These are phyloP conservation scores for Caenorhabditis latens DNA, from an alignment of 1,140 invertebrate species.

Conservation along the genomic window DNA sequence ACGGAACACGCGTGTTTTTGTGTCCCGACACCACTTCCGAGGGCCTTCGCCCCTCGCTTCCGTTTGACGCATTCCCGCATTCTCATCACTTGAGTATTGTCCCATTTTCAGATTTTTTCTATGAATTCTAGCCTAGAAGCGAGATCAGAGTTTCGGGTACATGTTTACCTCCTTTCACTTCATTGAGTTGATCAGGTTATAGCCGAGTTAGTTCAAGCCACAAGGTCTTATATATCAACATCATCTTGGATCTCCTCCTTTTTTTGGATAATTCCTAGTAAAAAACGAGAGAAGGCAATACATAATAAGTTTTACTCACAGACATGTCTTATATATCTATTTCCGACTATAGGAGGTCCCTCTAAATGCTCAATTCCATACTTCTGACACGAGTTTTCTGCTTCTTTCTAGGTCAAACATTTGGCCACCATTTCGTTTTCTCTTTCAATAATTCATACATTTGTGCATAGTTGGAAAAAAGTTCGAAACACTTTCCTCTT, in stretches of 20 bases:
- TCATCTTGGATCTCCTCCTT: neutral
- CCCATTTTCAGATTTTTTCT: neutral
- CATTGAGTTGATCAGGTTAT: neutral
- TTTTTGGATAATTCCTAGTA: neutral
- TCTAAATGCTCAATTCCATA: neutral
- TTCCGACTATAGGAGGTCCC: slow-evolving; percentile 21
- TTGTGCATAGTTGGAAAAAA: slow-evolving; percentile 28
- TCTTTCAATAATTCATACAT: slow-evolving; percentile 25
- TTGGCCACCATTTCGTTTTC: neutral
- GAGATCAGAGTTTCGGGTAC: neutral
- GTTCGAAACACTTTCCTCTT: slow-evolving; percentile 27
- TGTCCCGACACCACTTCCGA: neutral
- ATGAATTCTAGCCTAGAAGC: neutral
- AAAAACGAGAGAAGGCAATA: neutral
- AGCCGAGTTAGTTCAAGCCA: neutral
- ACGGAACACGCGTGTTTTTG: neutral
- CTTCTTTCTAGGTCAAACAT: neutral
- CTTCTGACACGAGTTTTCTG: neutral
- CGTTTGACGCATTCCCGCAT: neutral
- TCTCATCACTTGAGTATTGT: neutral
- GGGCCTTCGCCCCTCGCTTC: neutral
- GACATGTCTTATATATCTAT: slow-evolving; percentile 14
- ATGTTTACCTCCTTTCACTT: neutral
- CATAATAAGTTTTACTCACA: neutral
- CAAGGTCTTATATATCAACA: neutral